Evolutionary conservation across 2,113 vertebrate genomes (phyloP), one percentile per base, ranked within the genome.

Genomic region (Thymallus thymallus): DNA sequence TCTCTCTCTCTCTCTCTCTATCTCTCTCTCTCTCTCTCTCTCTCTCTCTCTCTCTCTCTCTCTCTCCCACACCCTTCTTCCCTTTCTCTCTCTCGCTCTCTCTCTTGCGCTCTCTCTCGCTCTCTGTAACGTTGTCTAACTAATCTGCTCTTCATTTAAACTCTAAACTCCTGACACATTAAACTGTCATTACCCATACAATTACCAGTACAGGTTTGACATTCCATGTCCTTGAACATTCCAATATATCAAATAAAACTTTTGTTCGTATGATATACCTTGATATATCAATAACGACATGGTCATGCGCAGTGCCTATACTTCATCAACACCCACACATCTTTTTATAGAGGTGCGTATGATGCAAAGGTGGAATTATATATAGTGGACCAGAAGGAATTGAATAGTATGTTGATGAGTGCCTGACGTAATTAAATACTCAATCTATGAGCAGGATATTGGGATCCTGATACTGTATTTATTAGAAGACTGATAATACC

Each of bases 41-140:
- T 35, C 2, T 60, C 23, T 6, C 83, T 83, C 92, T 35, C 6
- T 35, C 32, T 35, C 7, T 35, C 32, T 35, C 6, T 35, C 6
- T 35, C 58, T 22, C 22, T 61, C 58, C 24, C n/a, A n/a, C n/a
- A n/a, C n/a, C 22, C 4, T 16, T 26, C 30, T 32, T 20, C 30
- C 35, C 30, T 32, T 5, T 64, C 62, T 64, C 26, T 64, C 1
- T 23, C 4, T 61, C 0, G 13, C 1, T 61, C 22, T 61, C 1
- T 13, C 22, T 80, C 94, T 93, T 92, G 91, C 94, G 91, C 91
- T 82, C 32, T 35, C 32, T 35, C 32, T 76, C n/a, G 5, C n/a
- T 61, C 60, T 61, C 60, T 61, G 18, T 22, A 61, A 61, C 24
- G 60, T 24, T 9, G 18, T 13, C 60, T 26, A 23, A 18, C 24